phyloP scores from a whole-genome alignment of 2,113 vertebrate species.

The Daubentonia madagascariensis region DNA sequence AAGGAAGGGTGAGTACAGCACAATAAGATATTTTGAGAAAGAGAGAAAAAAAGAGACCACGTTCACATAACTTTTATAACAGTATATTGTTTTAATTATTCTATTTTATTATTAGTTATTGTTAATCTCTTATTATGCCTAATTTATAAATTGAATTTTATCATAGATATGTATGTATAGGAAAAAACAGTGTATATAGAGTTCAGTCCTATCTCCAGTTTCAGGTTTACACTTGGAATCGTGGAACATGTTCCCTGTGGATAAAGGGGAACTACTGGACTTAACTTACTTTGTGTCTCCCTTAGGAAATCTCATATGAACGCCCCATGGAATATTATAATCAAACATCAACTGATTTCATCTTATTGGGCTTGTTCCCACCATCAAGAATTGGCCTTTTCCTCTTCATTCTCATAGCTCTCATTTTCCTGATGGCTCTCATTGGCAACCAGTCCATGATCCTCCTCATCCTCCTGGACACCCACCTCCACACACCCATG shows the following conservation, averaged over 20 bases:
- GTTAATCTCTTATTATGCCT: background rate
- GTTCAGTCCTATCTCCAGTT: background rate
- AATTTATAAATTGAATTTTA: background rate
- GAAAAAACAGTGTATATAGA: background rate
- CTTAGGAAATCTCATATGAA: background rate
- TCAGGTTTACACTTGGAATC: background rate
- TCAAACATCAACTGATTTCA: slow-evolving; percentile 1
- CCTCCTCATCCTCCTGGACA: background rate
- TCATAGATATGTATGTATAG: background rate
- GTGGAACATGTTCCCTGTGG: background rate
- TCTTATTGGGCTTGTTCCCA: background rate
- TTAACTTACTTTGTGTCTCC: background rate
- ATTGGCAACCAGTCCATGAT: background rate
- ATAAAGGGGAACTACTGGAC: background rate
- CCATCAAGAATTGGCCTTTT: background rate
- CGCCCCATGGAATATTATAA: background rate
- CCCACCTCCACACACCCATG: background rate
- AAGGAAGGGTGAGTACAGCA: background rate
- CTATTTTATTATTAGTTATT: background rate
- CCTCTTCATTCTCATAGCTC: background rate
- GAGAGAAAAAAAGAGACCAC: too few relatives aligned
- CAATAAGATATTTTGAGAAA: background rate
- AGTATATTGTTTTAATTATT: background rate
- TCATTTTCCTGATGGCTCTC: background rate
- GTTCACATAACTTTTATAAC: background rate